Conservation (phyloP, 1,140 invertebrate genomes). For the Stegodyphus dumicola region DNA sequence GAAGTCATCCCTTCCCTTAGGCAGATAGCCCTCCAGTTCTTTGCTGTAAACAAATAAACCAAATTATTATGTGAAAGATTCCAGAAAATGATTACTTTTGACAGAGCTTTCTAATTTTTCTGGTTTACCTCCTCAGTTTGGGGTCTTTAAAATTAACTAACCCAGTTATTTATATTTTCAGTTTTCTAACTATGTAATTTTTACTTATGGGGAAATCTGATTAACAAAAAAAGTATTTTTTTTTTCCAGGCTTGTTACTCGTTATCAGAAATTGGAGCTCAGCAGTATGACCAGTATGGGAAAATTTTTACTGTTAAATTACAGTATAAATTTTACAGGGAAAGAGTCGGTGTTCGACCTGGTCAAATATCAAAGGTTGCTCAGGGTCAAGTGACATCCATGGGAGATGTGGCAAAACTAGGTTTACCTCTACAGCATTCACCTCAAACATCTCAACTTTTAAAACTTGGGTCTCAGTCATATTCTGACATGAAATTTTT, state of each 20-base stretch:
- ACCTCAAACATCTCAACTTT: slow-evolving; percentile 93
- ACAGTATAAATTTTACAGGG: slow-evolving; percentile 98
- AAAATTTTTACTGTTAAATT: slow-evolving; percentile 99
- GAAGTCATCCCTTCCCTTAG: too few species aligned
- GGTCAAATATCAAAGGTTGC: slow-evolving; percentile 93
- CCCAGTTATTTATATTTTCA: too few species aligned
- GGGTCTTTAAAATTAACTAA: too few species aligned
- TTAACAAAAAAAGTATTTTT: neutral
- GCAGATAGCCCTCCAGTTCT: too few species aligned
- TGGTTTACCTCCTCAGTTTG: too few species aligned
- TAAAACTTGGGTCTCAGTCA: slow-evolving; percentile 92
- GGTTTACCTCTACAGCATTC: slow-evolving; percentile 97
- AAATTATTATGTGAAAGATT: too few species aligned
- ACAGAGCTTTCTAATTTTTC: too few species aligned
- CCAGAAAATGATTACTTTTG: too few species aligned
- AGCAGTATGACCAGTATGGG: slow-evolving; percentile 97
- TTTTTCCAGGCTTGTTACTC: slow-evolving; percentile 65
- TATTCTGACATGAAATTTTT: slow-evolving; percentile 94
- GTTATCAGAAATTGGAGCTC: slow-evolving; percentile 79
- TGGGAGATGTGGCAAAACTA: slow-evolving; percentile 92
- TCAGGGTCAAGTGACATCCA: slow-evolving; percentile 82
- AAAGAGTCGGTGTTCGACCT: slow-evolving; percentile 93
- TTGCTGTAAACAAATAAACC: too few species aligned
- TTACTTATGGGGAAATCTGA: too few species aligned
- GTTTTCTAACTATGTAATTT: too few species aligned